Evolutionary conservation across 2,888 invertebrate species (phyloP).

Genomic region (Cryptocheilus praepositus): DNA sequence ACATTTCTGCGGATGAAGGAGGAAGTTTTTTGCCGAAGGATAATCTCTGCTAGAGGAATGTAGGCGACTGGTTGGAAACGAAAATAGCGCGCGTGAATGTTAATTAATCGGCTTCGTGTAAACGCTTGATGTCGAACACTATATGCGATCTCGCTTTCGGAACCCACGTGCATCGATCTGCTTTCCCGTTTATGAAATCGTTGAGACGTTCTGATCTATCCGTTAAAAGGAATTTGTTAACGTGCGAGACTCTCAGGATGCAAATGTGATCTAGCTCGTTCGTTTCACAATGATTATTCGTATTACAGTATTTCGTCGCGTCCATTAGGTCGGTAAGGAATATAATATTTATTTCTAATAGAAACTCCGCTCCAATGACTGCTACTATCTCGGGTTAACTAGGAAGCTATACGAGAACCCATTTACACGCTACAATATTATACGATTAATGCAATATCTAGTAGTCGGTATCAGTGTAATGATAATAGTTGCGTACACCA

Average conservation of each 20-base stretch:
- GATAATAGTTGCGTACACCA: constrained; percentile 45
- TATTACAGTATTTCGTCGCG: constrained; percentile 58
- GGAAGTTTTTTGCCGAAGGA: background rate
- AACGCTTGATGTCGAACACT: constrained; percentile 31
- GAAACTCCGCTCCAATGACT: constrained; percentile 51
- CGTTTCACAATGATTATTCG: constrained; percentile 51
- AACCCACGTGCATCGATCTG: background rate
- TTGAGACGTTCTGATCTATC: background rate
- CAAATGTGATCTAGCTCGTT: constrained; percentile 21
- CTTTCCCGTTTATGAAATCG: background rate
- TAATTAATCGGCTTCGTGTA: constrained; percentile 36
- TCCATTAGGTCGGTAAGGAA: constrained; percentile 63
- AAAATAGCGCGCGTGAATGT: constrained; percentile 6
- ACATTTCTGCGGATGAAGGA: background rate
- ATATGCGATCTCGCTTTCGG: background rate
- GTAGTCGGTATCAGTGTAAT: constrained; percentile 53
- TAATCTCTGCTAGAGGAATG: background rate
- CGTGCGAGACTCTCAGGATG: background rate
- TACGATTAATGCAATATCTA: constrained; percentile 56
- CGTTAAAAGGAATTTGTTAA: background rate
- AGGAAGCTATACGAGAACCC: constrained; percentile 38
- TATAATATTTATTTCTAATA: constrained; percentile 62
- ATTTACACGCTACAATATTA: constrained; percentile 50
- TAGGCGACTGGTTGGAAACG: background rate
- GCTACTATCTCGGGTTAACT: constrained; percentile 33